phyloP scores from a whole-genome alignment of 2,888 invertebrate species.

The Xestobium rufovillosum region DNA sequence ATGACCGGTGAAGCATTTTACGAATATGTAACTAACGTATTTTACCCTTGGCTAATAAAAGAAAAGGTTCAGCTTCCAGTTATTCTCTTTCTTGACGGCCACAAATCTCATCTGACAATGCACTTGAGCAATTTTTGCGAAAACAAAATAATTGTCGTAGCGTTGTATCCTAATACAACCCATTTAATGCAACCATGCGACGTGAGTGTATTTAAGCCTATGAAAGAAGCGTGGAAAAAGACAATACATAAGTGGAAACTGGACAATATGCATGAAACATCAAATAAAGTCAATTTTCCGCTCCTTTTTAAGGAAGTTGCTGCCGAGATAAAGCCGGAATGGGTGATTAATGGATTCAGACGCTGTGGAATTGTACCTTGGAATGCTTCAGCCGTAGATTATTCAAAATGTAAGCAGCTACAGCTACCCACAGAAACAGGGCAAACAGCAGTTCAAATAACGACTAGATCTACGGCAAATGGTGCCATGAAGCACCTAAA shows the following conservation, averaged over 20 bases:
- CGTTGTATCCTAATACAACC: slow-evolving; percentile 18
- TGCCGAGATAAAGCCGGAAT: background rate
- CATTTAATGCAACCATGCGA: slow-evolving; percentile 19
- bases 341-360: slow-evolving; percentile 11
- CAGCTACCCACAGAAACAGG: no score
- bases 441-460: no score
- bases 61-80: no score
- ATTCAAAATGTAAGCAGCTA: slow-evolving; percentile 10
- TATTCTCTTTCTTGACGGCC: slow-evolving; percentile 15
- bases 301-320: background rate
- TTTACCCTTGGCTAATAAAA: no score
- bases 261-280: background rate
- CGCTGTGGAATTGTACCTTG: slow-evolving; percentile 8
- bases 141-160: slow-evolving; percentile 13
- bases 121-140: slow-evolving; percentile 17
- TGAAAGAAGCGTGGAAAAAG: slow-evolving; percentile 17
- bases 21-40: no score
- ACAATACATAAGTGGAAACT: slow-evolving; percentile 7
- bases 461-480: no score
- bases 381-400: slow-evolving; percentile 8
- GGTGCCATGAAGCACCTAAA: no score
- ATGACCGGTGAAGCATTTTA: no score
- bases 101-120: slow-evolving; percentile 15
- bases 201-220: slow-evolving; percentile 16
- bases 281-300: slow-evolving; percentile 13